Base-by-base conservation (phyloP, 2,888 invertebrate genomes). In the Lapara coniferarum region DNA sequence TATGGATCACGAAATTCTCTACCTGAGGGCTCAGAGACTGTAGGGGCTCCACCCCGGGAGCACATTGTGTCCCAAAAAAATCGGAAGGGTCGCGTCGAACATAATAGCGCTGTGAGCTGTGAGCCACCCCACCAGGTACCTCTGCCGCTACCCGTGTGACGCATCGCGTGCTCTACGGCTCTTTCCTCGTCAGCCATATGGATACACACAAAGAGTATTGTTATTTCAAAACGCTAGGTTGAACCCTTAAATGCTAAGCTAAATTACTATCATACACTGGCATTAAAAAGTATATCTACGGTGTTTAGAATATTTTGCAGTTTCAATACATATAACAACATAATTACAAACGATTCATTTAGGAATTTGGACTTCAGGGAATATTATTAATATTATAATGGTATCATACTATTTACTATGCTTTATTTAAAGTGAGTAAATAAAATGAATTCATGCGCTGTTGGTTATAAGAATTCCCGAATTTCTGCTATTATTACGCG, bases 21-120 rank as follows among this genome's bases (percentile, higher is more conserved):
- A 92, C 92, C 92, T 92, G 93, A 85, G 25, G 25, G 25, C 25
- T 25, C 25, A 25, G 80, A 81, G 74, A 74, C 76, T 73, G 75
- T 80, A 84, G 84, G 90, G 90, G 88, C 85, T 84, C 87, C 84
- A 81, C 85, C 81, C 85, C 86, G 85, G 84, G 83, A 83, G 83
- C 86, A 85, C 82, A 88, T 89, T 89, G 90, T 89, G 78, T 78
- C 81, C 82, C 81, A 89, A 92, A 89, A 92, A 93, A 91, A 81
- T 81, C 86, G 86, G 86, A 85, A 91, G 92, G 93, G 92, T 90
- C 91, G 87, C 78, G 76, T 77, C 78, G 77, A 79, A 80, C 84
- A 92, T 89, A 89, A 90, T 87, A 81, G 85, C 75, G 78, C 81
- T 75, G 77, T 74, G 78, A 78, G 79, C 87, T 72, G 75, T 71